phyloP scores from a whole-genome alignment of 2,797 vertebrate genomes.

The Acanthurus leucopareius region DNA sequence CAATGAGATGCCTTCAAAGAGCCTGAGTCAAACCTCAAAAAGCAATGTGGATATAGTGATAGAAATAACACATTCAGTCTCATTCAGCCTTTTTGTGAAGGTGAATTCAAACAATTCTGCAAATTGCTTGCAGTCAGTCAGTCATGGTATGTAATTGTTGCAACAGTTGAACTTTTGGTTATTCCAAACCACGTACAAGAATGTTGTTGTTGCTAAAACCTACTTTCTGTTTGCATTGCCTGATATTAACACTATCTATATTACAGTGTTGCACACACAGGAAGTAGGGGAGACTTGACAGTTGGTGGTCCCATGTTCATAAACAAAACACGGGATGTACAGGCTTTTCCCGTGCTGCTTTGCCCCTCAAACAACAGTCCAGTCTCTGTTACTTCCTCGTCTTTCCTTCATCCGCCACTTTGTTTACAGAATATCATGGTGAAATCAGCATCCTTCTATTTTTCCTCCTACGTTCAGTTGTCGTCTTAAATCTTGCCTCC shows the following conservation, averaged over 20 bases:
- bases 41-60: too few species aligned
- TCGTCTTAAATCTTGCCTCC: constrained; percentile 47
- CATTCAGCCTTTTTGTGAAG: too few species aligned
- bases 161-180: neutral
- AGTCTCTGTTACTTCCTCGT: constrained; percentile 64
- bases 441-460: constrained; percentile 40
- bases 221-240: constrained; percentile 9
- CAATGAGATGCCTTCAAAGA: too few species aligned
- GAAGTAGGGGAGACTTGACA: constrained; percentile 68
- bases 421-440: constrained; percentile 38
- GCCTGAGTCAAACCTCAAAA: too few species aligned
- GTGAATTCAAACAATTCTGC: too few species aligned
- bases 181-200: neutral
- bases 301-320: constrained; percentile 52
- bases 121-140: too few species aligned
- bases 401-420: constrained; percentile 28
- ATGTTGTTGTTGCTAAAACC: neutral
- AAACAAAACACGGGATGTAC: constrained; percentile 62
- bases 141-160: neutral
- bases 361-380: constrained; percentile 38
- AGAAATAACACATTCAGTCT: too few species aligned
- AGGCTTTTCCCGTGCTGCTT: constrained; percentile 44
- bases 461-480: constrained; percentile 27
- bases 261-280: constrained; percentile 46
- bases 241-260: constrained; percentile 1